A percentile compares a stretch with the other conserved stretches of the same genome.
Evolutionary conservation across 2,797 vertebrate genomes (phyloP).

Genomic region (Cynopterus sphinx): DNA sequence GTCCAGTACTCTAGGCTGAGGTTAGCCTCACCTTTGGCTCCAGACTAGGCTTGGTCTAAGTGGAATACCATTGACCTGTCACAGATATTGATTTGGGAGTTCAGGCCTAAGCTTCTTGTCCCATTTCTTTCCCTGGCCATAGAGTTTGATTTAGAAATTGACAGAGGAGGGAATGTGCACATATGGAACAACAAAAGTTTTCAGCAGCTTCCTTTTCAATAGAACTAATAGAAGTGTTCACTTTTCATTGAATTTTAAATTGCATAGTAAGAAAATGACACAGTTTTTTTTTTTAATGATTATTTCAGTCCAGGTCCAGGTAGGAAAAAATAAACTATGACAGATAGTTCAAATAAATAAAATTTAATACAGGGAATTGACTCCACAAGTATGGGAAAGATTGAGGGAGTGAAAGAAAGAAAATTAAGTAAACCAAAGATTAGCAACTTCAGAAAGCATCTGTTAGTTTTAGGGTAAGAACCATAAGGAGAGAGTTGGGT

Average conservation of each 20-base stretch:
- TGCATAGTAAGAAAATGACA: neutral
- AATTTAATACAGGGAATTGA: neutral
- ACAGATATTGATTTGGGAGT: neutral
- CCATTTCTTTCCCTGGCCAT: neutral
- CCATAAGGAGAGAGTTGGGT: neutral
- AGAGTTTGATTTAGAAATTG: neutral
- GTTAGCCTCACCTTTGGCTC: neutral
- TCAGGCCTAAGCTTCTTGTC: neutral
- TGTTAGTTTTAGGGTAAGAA: neutral
- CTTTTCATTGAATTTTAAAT: conserved; percentile 37
- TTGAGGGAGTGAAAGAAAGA: neutral
- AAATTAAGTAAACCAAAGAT: neutral
- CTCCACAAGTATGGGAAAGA: neutral
- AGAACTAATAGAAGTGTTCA: neutral
- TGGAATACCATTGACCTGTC: neutral
- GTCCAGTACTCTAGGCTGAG: neutral
- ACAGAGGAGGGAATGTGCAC: neutral
- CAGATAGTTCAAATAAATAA: neutral
- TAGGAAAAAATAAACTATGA: conserved; percentile 7
- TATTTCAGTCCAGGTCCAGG: neutral
- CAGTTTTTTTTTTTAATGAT: neutral
- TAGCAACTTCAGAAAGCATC: neutral
- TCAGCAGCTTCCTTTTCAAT: neutral
- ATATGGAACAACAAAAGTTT: neutral
- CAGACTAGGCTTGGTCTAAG: neutral